Base-by-base conservation (phyloP, 2,888 invertebrate species). In the Himalopsyche anomala region DNA sequence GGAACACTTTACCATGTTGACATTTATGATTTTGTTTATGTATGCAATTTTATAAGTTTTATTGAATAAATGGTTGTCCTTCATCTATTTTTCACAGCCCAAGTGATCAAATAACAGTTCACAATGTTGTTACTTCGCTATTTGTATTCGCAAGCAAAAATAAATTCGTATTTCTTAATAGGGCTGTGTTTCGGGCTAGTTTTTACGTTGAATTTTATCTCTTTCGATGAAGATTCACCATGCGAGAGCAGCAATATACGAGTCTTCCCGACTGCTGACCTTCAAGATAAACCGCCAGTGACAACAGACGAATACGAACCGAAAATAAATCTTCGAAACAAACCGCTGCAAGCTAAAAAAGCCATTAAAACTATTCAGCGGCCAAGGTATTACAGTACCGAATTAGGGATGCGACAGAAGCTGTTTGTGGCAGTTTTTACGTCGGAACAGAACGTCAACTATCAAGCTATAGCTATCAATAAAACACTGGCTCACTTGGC, bases 341-440 rank as follows among this genome's bases (percentile, higher is more conserved):
- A 88, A 84, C 88, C 87, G 6, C 17, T 84, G 80, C 86, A 80
- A 56, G 62, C 87, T 36, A 87, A 86, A 56, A 87, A 88, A 56
- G 85, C 56, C n/a, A 83, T 84, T 12, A 87, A 88, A 62, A 87
- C 54, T 28, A 55, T 97, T 89, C 94, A 96, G 84, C 94, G 99
- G 3, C 98, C 99, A 0, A 94, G 99, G 38, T 99, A 98, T 92
- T 98, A 98, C 90, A 98, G 97, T 81, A 98, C 99, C 0, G 99
- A 99, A 91, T 94, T 99, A 85, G 99, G 98, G 28, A 98, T 99
- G 89, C 94, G 96, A 87, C 97, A 97, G 89, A 97, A 97, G 90
- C 91, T 99, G 17, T 96, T 99, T 90, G 95, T 98, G 54, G 98
- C 96, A 28, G 96, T 98, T 56, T 93, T 99, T 90, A 97, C 96